Percentiles rank a stretch among this genome's conserved stretches.
These are phyloP conservation scores for Brenthis ino DNA, from an alignment of 2,888 invertebrate genomes.

Conservation along the genomic window DNA sequence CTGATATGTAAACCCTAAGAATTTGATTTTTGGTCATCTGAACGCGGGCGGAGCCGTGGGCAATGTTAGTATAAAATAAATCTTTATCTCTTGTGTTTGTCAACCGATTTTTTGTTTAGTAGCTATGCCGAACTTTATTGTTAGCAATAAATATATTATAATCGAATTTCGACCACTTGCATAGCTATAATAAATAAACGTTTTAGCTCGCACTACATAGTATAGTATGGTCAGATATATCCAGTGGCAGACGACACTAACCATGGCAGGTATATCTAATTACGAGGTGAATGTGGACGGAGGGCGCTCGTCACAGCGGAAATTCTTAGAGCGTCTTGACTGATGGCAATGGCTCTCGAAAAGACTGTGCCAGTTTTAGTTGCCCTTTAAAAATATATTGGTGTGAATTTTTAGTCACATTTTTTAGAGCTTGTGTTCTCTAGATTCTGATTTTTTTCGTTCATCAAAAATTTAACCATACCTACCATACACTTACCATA, in stretches of 20 bases:
- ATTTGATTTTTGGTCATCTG: too few relatives aligned
- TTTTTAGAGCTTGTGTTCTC: background rate
- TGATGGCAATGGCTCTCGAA: conserved; percentile 35
- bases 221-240: background rate
- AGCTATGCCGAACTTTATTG: too few relatives aligned
- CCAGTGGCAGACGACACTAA: conserved; percentile 38
- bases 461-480: too few relatives aligned
- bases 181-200: background rate
- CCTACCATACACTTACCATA: too few relatives aligned
- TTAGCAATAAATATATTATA: too few relatives aligned
- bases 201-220: background rate
- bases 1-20: too few relatives aligned
- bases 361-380: conserved; percentile 27
- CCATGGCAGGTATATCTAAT: conserved; percentile 46
- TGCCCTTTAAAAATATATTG: conserved; percentile 25
- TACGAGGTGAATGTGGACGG: conserved; percentile 40
- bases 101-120: too few relatives aligned
- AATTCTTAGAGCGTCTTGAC: conserved; percentile 42
- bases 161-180: too few relatives aligned
- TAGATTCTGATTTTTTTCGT: background rate
- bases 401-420: conserved; percentile 17
- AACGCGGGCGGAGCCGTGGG: too few relatives aligned
- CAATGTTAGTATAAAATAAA: too few relatives aligned
- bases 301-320: conserved; percentile 31
- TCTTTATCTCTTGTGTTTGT: too few relatives aligned